phyloP scores from a whole-genome alignment of 1,140 invertebrate genomes.

The Anadara kagoshimensis region DNA sequence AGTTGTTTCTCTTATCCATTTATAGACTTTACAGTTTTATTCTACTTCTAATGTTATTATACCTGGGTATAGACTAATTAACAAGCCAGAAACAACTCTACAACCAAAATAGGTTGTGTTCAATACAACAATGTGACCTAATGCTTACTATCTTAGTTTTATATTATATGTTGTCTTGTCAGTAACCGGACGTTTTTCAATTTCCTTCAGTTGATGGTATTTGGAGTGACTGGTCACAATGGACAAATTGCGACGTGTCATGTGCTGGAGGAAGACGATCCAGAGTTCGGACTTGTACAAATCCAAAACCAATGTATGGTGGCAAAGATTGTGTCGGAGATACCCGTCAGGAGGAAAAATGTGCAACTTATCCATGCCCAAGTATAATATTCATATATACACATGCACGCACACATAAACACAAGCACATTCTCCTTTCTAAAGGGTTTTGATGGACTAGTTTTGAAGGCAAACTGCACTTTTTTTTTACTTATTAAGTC shows the following conservation, averaged over 20 bases:
- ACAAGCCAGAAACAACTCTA: too few relatives aligned
- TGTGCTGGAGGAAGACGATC: conserved; percentile 26
- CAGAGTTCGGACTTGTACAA: conserved; percentile 28
- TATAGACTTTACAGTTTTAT: too few relatives aligned
- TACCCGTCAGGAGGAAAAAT: conserved; percentile 6
- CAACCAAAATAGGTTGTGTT: too few relatives aligned
- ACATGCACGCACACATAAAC: too few relatives aligned
- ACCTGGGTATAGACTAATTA: too few relatives aligned
- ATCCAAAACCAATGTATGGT: conserved; percentile 46
- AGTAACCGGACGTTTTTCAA: not conserved
- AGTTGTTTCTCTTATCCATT: too few relatives aligned
- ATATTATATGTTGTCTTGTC: too few relatives aligned
- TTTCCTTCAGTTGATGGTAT: conserved; percentile 30
- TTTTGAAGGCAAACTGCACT: not conserved
- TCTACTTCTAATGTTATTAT: too few relatives aligned
- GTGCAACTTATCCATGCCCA: not conserved
- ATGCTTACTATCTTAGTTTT: too few relatives aligned
- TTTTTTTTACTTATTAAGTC: not conserved
- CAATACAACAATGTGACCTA: too few relatives aligned
- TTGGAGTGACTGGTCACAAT: conserved; percentile 29
- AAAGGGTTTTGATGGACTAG: not conserved
- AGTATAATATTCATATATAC: not conserved
- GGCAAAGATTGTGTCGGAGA: conserved; percentile 58
- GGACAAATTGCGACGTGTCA: conserved; percentile 23
- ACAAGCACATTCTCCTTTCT: not conserved